Evolutionary conservation across 2,888 invertebrate genomes (phyloP).

Genomic region (Philopedon plagiatum): DNA sequence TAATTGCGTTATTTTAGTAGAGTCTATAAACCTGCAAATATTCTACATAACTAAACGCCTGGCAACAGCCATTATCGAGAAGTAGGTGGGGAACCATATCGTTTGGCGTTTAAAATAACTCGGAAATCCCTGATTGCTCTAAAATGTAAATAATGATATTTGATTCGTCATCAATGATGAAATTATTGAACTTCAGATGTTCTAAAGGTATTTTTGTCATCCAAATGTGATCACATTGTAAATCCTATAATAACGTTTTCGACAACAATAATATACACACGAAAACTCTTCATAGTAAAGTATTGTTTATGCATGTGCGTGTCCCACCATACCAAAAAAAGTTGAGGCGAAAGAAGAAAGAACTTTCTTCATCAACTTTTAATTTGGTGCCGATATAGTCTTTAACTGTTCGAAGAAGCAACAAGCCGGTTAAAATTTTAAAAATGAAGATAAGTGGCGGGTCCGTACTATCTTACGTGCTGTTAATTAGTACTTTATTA

Average conservation of each 20-base stretch:
- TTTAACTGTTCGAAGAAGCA: constrained; percentile 24
- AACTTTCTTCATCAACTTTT: constrained; percentile 42
- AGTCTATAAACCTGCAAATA: too few relatives aligned
- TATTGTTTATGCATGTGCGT: constrained; percentile 22
- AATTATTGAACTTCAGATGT: too few relatives aligned
- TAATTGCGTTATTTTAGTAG: too few relatives aligned
- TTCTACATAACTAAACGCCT: too few relatives aligned
- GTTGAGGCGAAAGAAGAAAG: constrained; percentile 33
- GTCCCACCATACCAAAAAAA: constrained; percentile 41
- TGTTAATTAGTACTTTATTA: constrained; percentile 19
- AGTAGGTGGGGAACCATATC: too few relatives aligned
- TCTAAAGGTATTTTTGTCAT: too few relatives aligned
- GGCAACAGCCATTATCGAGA: too few relatives aligned
- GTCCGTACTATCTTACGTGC: constrained; percentile 1
- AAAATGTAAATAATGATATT: too few relatives aligned
- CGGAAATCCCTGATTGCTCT: too few relatives aligned
- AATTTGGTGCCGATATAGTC: constrained; percentile 29
- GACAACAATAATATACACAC: neutral
- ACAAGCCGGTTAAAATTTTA: constrained; percentile 24
- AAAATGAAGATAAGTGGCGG: constrained; percentile 29
- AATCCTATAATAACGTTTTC: neutral
- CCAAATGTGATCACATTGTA: too few relatives aligned
- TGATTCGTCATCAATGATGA: too few relatives aligned
- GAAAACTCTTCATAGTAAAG: constrained; percentile 34
- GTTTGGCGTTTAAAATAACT: too few relatives aligned